phyloP scores from a whole-genome alignment of 2,113 vertebrate genomes.

The Balaeniceps rex region DNA sequence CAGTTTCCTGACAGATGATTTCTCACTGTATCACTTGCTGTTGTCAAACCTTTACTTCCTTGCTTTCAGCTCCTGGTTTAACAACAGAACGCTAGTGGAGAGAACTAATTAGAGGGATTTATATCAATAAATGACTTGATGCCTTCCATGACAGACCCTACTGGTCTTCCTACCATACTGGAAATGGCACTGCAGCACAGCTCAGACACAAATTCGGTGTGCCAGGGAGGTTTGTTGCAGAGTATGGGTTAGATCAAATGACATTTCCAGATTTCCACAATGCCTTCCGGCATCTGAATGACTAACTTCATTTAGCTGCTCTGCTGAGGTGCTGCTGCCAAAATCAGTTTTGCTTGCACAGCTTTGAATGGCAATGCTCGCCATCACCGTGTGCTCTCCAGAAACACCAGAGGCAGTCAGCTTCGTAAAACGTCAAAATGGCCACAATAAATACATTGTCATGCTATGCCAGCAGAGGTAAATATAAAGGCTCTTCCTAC shows the following conservation, averaged over 20 bases:
- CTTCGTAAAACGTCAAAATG: not conserved
- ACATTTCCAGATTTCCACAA: conserved; percentile 1
- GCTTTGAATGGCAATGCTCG: not conserved
- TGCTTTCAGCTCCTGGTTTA: not conserved
- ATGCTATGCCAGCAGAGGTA: not conserved
- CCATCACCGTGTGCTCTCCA: fast-evolving
- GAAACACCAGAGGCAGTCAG: not conserved
- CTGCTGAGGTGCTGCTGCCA: not conserved
- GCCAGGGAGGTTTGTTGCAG: not conserved
- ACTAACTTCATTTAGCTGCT: not conserved
- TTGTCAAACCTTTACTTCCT: not conserved
- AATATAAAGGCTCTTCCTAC: not conserved
- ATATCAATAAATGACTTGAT: not conserved
- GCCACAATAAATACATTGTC: fast-evolving
- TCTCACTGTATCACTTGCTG: not conserved
- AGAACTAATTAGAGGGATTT: not conserved
- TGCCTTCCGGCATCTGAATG: not conserved
- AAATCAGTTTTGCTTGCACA: not conserved
- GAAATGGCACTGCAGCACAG: not conserved
- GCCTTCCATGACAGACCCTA: not conserved
- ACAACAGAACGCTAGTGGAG: not conserved
- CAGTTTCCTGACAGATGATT: not conserved
- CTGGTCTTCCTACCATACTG: not conserved
- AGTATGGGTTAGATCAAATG: not conserved
- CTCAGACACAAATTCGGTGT: not conserved